These are phyloP conservation scores for Alouatta palliata DNA, from an alignment of 2,113 vertebrate genomes.

Conservation along the genomic window DNA sequence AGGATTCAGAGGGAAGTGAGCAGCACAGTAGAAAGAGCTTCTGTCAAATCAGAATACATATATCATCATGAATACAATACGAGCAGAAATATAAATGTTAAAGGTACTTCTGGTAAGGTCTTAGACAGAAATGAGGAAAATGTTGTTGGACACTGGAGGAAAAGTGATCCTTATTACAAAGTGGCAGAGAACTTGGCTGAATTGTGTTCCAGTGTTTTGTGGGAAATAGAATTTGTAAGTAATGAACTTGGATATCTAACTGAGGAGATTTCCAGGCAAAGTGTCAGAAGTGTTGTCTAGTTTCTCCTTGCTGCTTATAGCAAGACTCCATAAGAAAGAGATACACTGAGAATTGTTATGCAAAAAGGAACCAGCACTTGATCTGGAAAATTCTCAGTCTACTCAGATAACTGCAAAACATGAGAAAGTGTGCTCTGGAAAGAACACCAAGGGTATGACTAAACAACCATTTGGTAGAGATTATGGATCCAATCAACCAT, in stretches of 20 bases:
- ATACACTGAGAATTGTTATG: neutral
- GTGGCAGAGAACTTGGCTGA: neutral
- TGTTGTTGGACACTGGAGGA: neutral
- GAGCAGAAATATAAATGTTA: neutral
- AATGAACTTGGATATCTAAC: neutral
- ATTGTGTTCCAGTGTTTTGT: neutral
- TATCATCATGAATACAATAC: neutral
- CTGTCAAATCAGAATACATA: neutral
- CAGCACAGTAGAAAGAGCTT: neutral
- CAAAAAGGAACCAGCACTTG: neutral
- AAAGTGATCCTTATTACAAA: neutral
- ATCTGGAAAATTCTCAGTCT: neutral
- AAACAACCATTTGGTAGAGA: neutral
- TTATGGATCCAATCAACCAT: neutral
- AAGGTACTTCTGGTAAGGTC: neutral
- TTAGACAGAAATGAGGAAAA: neutral
- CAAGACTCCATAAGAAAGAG: neutral
- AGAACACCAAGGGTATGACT: neutral
- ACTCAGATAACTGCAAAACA: slow-evolving; percentile 21
- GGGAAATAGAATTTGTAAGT: neutral
- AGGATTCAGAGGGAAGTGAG: neutral
- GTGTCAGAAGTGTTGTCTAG: neutral
- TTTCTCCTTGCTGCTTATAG: slow-evolving; percentile 26
- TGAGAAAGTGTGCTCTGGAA: neutral
- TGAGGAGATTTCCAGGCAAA: slow-evolving; percentile 7